Base-by-base conservation (phyloP, 2,888 invertebrate genomes). In the Pharmacophagus antenor region DNA sequence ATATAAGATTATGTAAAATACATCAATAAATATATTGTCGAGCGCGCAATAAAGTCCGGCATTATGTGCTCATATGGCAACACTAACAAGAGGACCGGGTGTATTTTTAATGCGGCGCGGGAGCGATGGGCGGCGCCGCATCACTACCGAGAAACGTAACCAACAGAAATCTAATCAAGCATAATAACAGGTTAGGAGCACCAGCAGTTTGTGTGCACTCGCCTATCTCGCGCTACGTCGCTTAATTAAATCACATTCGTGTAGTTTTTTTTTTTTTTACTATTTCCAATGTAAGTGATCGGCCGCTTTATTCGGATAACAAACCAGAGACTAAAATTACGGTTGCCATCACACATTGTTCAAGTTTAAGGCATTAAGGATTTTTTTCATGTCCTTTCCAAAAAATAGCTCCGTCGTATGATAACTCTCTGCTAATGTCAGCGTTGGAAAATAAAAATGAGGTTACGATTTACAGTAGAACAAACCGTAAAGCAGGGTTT, bases 71-170 rank as follows among this genome's bases (percentile, higher is more conserved):
- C 46, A 55, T 52, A 51, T 61, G 60, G 60, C 51, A 61, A 61
- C 56, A 61, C 60, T 61, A 56, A 60, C 20, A 31, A 70, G 82
- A 81, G 83, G 84, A 83, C n/a, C 79, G 87, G 84, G 88, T 86
- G 84, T 87, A 84, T 86, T 88, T 87, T 87, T 88, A 88, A 88
- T 88, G 80, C 80, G 78, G 82, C 79, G 82, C 87, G 84, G 89
- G 86, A 89, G 89, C 89, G 86, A 84, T 85, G 89, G 90, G 89
- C 89, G 89, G 84, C 80, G 80, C 84, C 82, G 78, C 64, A 67
- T 78, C 84, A 90, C 90, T 90, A 90, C 90, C 88, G 88, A 90
- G 90, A 90, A 90, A 88, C 85, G 86, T 86, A 88, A 87, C 88
- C 85, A 86, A 88, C 89, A 87, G 87, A 89, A 89, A 90, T 88